A percentile compares a stretch with the other conserved stretches of the same genome.
Evolutionary conservation across 2,113 vertebrate genomes (phyloP).

Genomic region (Myodes glareolus): DNA sequence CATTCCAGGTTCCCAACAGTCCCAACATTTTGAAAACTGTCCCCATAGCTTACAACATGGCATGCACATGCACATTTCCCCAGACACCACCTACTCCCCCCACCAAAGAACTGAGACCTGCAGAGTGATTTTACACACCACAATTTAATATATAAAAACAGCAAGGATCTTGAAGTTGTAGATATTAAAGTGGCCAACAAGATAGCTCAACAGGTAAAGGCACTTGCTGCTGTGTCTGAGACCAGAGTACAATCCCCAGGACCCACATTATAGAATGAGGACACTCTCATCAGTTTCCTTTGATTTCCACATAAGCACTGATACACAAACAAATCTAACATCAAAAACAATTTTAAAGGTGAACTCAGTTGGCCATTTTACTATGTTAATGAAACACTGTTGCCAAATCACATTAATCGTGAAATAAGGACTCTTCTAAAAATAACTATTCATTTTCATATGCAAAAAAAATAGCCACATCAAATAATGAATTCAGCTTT

Average conservation of each 20-base stretch:
- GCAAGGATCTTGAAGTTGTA: neutral
- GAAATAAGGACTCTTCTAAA: neutral
- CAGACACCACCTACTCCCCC: constrained; percentile 1
- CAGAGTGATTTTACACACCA: neutral
- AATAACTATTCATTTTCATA: constrained; percentile 14
- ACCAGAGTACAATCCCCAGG: neutral
- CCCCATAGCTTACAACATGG: neutral
- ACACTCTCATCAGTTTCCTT: neutral
- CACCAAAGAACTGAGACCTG: neutral
- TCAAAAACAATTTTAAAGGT: neutral
- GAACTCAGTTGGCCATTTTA: neutral
- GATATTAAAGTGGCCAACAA: neutral
- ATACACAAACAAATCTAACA: neutral
- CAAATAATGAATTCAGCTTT: constrained; percentile 5
- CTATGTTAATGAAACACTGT: neutral
- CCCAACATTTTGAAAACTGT: neutral
- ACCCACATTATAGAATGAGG: neutral
- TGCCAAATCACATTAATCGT: neutral
- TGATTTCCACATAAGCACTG: neutral
- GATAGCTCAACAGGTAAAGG: neutral
- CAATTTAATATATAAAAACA: neutral
- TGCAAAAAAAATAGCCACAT: neutral
- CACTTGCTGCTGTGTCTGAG: neutral
- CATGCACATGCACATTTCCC: neutral
- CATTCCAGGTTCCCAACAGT: neutral